Conservation (phyloP, 2,888 invertebrate species). For the Camptogramma bilineatum region DNA sequence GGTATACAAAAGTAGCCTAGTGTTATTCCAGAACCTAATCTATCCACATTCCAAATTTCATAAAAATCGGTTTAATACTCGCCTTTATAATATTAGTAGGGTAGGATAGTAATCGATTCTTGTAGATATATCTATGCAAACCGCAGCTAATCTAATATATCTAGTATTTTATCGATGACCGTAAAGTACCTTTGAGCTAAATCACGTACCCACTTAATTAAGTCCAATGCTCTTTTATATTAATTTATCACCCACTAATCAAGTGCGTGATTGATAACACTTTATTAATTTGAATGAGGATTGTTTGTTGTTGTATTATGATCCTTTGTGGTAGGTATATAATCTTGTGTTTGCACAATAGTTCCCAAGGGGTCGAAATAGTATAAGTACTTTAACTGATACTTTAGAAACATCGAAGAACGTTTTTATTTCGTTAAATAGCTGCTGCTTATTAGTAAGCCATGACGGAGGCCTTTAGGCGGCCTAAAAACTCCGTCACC, state of each 20-base stretch:
- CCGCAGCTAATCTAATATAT: too few species aligned
- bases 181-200: not conserved
- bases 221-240: conserved; percentile 17
- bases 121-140: not conserved
- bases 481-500: too few species aligned
- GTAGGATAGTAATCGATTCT: not conserved
- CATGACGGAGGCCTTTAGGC: too few species aligned
- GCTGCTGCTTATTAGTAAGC: too few species aligned
- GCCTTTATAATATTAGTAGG: too few species aligned
- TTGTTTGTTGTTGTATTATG: conserved; percentile 6
- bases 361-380: not conserved
- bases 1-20: too few species aligned
- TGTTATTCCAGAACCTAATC: too few species aligned
- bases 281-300: conserved; percentile 13
- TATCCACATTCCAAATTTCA: too few species aligned
- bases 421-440: too few species aligned
- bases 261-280: conserved; percentile 22
- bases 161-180: not conserved
- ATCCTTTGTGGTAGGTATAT: not conserved
- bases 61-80: too few species aligned
- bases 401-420: too few species aligned
- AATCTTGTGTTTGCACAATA: conserved; percentile 1
- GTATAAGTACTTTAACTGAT: not conserved
- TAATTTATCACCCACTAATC: conserved; percentile 7
- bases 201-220: conserved; percentile 15